Base-by-base conservation (phyloP, 35 echinoderm and acorn worm species). In the Nesometra sesokonis region DNA sequence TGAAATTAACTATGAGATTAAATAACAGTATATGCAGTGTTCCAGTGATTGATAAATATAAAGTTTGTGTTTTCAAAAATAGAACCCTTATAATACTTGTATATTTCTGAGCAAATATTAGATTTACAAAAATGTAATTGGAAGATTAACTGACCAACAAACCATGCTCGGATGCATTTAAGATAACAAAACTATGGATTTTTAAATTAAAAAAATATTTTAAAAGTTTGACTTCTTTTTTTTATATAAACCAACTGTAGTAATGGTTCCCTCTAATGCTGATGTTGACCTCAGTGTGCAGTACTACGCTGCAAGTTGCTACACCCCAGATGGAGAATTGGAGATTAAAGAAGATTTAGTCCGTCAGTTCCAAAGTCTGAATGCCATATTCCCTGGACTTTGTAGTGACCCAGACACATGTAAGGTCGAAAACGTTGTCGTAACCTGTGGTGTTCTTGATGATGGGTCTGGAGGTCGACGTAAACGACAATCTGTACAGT, bases 311-410 rank as follows among this genome's bases (percentile, higher is more conserved):
- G 40, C 77, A 13, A 36, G 37, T 29, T 91, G 90, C 52, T 32
- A 21, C 5, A 37, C 30, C 5, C 32, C n/a, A 76, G 36, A 32
- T 37, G 35, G 43, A 67, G 23, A 35, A 36, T 11, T 37, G 32
- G 80, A 91, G 38, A 91, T 91, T 40, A 38, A 80, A 34, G 27
- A 33, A 15, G 77, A 87, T 29, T 87, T 91, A 0, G 46, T 87
- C n/a, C 3, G 27, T 33, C 39, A 84, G 76, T 85, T 89, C 15
- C 47, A 84, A 78, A 33, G 77, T 30, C 29, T 78, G 33, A 31
- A 32, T 32, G 27, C 7, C 5, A 13, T 84, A 0, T 38, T 85
- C 5, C 36, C 46, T 5, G 80, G 47, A 30, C 82, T 91, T 11
- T 91, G 90, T 30, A 9, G 15, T 0, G 38, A 81, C 3, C 52